Base-by-base conservation (phyloP, 2,888 invertebrate genomes). In the Oligia latruncula region DNA sequence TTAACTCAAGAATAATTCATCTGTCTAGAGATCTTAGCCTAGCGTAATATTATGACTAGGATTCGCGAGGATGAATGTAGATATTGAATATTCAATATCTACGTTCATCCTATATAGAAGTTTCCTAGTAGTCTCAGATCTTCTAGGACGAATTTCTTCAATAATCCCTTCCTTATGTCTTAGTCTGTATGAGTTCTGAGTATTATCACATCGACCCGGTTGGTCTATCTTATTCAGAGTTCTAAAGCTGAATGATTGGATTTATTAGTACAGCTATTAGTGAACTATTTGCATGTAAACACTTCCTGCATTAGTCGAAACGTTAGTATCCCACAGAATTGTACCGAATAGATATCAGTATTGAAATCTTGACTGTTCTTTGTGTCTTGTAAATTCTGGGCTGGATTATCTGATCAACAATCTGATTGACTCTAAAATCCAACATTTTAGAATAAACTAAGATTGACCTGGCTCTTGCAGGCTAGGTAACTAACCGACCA, bases 1-100 rank as follows among this genome's bases (percentile, higher is more conserved):
- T 78, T 78, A 82, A 78, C 77, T 71, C 88, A 87, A 86, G 84
- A 87, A 85, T 86, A 87, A 86, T 83, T 88, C 85, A 88, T 86
- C 40, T 81, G 74, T 71, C 78, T 85, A 73, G 29, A 77, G 76
- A 80, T 83, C 74, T 80, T 70, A 80, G 65, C 55, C 29, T 87
- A 81, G 82, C 73, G 85, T 80, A 84, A 87, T 89, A 85, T 90
- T 89, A 72, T 86, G 85, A 83, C 73, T 70, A 75, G 80, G 84
- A 82, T 83, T 79, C 49, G 35, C 55, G 75, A 52, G 60, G 64
- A 77, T 82, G 68, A 77, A 70, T 43, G 60, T 49, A 64, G 62
- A 49, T 77, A 71, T 77, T 74, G 71, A 74, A 74, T 73, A n/a
- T n/a, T n/a, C n/a, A n/a, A n/a, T n/a, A n/a, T n/a, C n/a, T n/a